Base-by-base conservation (phyloP, 2,888 invertebrate genomes). In the Rosalia funebris region DNA sequence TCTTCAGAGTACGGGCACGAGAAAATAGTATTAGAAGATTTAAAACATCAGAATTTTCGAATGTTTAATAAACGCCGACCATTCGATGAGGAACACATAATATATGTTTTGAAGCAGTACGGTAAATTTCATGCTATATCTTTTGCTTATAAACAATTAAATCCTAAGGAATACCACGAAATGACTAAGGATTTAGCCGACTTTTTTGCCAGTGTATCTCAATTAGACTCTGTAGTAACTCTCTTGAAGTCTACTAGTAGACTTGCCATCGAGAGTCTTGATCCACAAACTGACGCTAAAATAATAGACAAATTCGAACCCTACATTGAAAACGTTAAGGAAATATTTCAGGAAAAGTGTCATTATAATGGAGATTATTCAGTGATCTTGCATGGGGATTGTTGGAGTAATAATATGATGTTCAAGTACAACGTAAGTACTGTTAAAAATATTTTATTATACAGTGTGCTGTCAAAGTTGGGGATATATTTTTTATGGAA, bases 381-480 rank as follows among this genome's bases (percentile, higher is more conserved):
- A 4, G 71, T 69, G 15, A 69, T 75, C 19, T 39, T 62, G 19
- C 75, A 75, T 52, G 74, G 74, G n/a, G 75, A 75, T 61, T 69
- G 64, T 45, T 73, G 71, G 69, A 63, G 65, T 34, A 71, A 73
- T 47, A 76, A 76, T 48, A 62, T 73, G 44, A 58, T 75, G 59
- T 75, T 74, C 60, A 72, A 71, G 65, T 75, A 75, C 54, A 57
- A 69, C 39, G 71, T 71, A 54, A 54, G 57, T n/a, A 9, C n/a
- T n/a, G n/a, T n/a, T n/a, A n/a, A n/a, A n/a, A n/a, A n/a, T n/a
- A n/a, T n/a, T n/a, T n/a, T n/a, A n/a, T n/a, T n/a, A n/a, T n/a
- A n/a, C n/a, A n/a, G n/a, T n/a, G n/a, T n/a, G n/a, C n/a, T n/a
- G n/a, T n/a, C n/a, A n/a, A n/a, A n/a, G n/a, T n/a, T n/a, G n/a